A percentile compares a stretch with the other conserved stretches of the same genome.
Conservation (phyloP, 2,113 vertebrate species). For the Patagioenas fasciata region DNA sequence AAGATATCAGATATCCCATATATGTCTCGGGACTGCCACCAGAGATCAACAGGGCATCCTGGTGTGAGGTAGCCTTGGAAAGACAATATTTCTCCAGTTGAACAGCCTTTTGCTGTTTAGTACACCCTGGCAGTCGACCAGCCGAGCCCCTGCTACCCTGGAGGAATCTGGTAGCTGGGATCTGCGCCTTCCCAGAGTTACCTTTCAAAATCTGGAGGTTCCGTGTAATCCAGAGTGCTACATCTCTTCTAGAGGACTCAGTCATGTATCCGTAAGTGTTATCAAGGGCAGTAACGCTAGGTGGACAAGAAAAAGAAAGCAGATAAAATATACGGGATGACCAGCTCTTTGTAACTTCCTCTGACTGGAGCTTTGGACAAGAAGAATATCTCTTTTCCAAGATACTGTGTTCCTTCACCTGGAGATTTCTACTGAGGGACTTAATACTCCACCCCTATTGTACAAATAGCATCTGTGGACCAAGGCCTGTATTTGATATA, state of each 20-base stretch:
- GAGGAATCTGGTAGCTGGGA: not conserved
- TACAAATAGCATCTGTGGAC: not conserved
- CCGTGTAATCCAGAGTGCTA: slow-evolving; percentile 11
- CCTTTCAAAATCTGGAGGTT: not conserved
- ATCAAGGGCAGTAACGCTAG: not conserved
- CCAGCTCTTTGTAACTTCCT: not conserved
- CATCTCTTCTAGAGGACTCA: not conserved
- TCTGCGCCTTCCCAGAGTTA: not conserved
- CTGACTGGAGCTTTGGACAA: not conserved
- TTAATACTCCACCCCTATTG: not conserved
- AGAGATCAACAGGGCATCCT: not conserved
- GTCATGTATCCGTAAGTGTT: not conserved
- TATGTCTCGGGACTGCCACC: not conserved
- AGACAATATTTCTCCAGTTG: not conserved
- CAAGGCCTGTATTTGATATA: not conserved
- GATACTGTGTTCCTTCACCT: not conserved
- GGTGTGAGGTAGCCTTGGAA: not conserved
- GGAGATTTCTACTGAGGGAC: not conserved
- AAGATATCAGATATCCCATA: not conserved
- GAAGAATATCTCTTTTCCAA: not conserved
- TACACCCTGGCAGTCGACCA: not conserved
- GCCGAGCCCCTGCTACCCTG: not conserved
- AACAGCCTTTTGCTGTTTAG: not conserved
- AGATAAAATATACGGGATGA: not conserved
- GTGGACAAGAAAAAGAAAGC: not conserved